Conservation (phyloP, 92 coral and sea anemone genomes). For the Siderastrea siderea region DNA sequence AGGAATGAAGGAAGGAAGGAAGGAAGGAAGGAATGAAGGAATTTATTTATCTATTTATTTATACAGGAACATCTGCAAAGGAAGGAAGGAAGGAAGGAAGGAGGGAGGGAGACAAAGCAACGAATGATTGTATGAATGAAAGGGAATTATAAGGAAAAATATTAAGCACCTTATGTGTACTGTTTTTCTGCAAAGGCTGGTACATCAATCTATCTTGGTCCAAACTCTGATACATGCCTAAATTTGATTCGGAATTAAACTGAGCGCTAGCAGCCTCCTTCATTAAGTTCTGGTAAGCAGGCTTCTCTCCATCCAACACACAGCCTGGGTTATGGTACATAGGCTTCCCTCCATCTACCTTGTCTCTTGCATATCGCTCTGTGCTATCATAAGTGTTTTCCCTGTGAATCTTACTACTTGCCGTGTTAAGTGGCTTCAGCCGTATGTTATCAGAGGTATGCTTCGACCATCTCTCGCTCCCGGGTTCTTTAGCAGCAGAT, state of each 20-base stretch:
- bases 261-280: not conserved
- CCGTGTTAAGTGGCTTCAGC: slow-evolving; percentile 1
- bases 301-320: not conserved
- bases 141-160: not conserved
- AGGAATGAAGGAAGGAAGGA: too few relatives aligned
- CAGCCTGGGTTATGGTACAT: not conserved
- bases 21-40: too few relatives aligned
- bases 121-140: not conserved
- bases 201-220: slow-evolving; percentile 23
- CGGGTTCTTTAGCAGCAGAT: slow-evolving; percentile 4
- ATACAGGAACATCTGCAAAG: too few relatives aligned
- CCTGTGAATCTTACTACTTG: not conserved
- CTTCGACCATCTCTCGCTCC: not conserved
- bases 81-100: too few relatives aligned
- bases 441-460: not conserved
- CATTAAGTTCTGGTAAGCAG: not conserved
- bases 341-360: slow-evolving; percentile 4
- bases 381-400: slow-evolving; percentile 3
- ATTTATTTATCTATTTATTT: too few relatives aligned
- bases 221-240: slow-evolving; percentile 23
- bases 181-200: slow-evolving; percentile 21
- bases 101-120: not conserved
- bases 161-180: not conserved
- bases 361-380: not conserved
- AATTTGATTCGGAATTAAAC: not conserved